Evolutionary conservation across 2,888 invertebrate genomes (phyloP).

Genomic region (Liopterus haemorrhoidalis): DNA sequence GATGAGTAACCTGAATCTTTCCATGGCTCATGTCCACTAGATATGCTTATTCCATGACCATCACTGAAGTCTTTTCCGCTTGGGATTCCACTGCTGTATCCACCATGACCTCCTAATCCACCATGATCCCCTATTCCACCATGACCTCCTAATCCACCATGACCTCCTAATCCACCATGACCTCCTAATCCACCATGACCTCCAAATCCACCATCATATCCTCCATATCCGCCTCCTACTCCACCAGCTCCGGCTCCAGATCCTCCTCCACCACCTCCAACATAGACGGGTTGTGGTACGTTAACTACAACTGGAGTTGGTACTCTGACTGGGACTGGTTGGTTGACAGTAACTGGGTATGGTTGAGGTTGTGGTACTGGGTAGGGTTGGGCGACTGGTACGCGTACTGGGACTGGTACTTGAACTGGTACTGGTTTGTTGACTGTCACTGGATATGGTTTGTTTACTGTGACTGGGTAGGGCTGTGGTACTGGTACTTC

Average conservation of each 20-base stretch:
- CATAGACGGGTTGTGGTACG: slow-evolving; percentile 17
- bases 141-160: slow-evolving; percentile 3
- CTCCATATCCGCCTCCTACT: slow-evolving; percentile 1
- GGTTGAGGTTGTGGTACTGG: slow-evolving; percentile 19
- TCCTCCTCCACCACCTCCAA: slow-evolving; percentile 14
- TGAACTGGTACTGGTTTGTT: slow-evolving; percentile 13
- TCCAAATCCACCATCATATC: slow-evolving; percentile 6
- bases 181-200: slow-evolving; percentile 9
- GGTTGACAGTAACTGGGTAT: slow-evolving; percentile 18
- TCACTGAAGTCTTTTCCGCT: no score
- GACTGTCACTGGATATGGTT: slow-evolving; percentile 16
- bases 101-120: no score
- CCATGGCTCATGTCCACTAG: no score
- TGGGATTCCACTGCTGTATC: no score
- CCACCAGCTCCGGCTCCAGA: neutral
- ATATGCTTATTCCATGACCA: no score
- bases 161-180: slow-evolving; percentile 13
- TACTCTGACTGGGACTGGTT: slow-evolving; percentile 18
- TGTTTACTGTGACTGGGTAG: slow-evolving; percentile 12
- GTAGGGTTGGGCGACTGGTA: slow-evolving; percentile 5
- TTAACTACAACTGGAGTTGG: slow-evolving; percentile 15
- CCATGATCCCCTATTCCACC: no score
- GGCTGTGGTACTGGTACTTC: slow-evolving; percentile 17
- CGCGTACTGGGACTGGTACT: slow-evolving; percentile 10
- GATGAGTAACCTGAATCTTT: no score